Conservation (phyloP, 2,888 invertebrate genomes). For the Frankliniella fusca region DNA sequence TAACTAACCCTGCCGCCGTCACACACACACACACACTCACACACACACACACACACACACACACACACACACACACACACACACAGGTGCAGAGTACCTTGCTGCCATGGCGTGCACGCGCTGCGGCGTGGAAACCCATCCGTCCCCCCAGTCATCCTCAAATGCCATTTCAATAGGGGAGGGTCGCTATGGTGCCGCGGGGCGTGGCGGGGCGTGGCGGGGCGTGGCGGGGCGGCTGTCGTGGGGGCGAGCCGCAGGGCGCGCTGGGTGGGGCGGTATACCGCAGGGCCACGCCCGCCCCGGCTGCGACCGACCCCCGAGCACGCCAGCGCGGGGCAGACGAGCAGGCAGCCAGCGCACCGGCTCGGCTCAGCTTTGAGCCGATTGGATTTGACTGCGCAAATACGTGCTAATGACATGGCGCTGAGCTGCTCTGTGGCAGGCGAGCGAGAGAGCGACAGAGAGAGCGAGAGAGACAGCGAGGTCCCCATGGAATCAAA, state of each 20-base stretch:
- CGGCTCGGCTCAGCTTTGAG: neutral
- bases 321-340: neutral
- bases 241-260: neutral
- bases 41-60: too few species aligned
- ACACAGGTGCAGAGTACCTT: too few species aligned
- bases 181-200: neutral
- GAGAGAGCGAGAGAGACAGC: neutral
- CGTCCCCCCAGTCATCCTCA: neutral
- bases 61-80: too few species aligned
- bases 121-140: neutral
- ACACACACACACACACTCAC: too few species aligned
- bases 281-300: neutral
- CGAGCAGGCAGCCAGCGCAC: neutral
- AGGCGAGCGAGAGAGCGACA: neutral
- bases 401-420: slow-evolving; percentile 21
- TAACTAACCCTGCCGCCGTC: too few species aligned
- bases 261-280: neutral
- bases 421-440: neutral
- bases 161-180: neutral
- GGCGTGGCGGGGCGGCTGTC: neutral
- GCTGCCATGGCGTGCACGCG: too few species aligned
- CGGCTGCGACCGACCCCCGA: neutral
- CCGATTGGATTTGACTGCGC: slow-evolving; percentile 12
- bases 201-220: neutral
- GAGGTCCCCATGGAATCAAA: neutral